Evolutionary conservation across 2,797 vertebrate genomes (phyloP), one percentile per base, ranked within the genome.

Genomic region (Glyptemys insculpta): DNA sequence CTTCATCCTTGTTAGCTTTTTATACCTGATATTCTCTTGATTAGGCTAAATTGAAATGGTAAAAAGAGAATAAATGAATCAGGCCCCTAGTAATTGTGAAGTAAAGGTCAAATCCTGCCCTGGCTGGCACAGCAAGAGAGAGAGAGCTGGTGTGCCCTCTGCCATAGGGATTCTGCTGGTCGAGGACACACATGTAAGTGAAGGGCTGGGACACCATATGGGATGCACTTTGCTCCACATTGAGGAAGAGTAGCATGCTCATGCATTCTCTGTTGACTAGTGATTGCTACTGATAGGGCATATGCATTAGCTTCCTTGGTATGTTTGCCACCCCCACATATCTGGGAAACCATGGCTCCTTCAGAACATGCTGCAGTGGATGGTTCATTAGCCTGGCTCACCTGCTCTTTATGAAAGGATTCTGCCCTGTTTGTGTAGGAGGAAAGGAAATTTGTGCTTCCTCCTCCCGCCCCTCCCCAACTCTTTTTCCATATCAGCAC

Each of bases 401-500:
- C 44, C 14, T 76, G 44, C 15, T 29, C 44, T 29, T 47, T 29
- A 76, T 16, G 25, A 12, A 14, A 27, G 25, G 41, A 29, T 79
- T 31, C 62, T 2, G 0, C 79, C 31, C 85, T 95, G 91, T 86
- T 85, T 94, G 19, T 83, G 82, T 0, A 1, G 87, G 49, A 12
- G 87, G 59, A 80, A 47, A 49, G 96, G 74, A 95, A 97, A 95
- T 92, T 95, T 91, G 94, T 92, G 56, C 88, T 96, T 86, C 44
- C n/a, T 95, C 74, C 12, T 76, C 27, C 31, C 14, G 41, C 12
- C 11, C 59, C 44, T 7, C 44, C 15, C 59, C 34, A 44, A 92
- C 37, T 72, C 95, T 96, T 97, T 97, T 95, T 88, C 91, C 97
- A 90, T 96, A 93, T 91, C 68, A 89, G 85, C 85, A 93, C 89